Evolutionary conservation across 2,113 vertebrate species (phyloP).

Genomic region (Abramis brama): DNA sequence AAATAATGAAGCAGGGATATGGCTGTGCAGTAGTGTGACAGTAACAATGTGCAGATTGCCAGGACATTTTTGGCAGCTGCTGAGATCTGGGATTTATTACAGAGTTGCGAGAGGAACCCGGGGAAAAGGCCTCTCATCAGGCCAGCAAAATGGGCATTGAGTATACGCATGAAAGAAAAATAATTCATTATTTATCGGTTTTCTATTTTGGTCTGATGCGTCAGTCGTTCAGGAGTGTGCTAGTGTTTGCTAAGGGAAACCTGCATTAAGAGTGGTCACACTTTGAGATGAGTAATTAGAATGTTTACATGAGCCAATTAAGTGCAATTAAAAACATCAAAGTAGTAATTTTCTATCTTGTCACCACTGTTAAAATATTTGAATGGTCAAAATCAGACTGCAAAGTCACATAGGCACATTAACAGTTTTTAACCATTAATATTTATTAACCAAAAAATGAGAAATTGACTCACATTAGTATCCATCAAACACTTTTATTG

Average conservation of each 20-base stretch:
- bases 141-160: background rate
- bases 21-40: slow-evolving; percentile 43
- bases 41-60: slow-evolving; percentile 56
- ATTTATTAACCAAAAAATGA: background rate
- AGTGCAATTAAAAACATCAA: slow-evolving; percentile 41
- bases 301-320: slow-evolving; percentile 31
- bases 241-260: background rate
- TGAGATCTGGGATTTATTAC: slow-evolving; percentile 49
- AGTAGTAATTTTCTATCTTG: slow-evolving; percentile 20
- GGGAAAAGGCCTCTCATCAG: background rate
- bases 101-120: background rate
- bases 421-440: background rate
- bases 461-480: background rate
- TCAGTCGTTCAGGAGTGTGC: background rate
- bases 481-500: slow-evolving; percentile 4
- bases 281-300: slow-evolving; percentile 32
- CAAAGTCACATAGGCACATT: background rate
- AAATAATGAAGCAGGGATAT: slow-evolving; percentile 48
- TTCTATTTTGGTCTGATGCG: slow-evolving; percentile 20
- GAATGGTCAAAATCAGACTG: background rate
- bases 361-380: background rate
- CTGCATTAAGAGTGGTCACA: background rate
- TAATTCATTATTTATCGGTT: background rate
- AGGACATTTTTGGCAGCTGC: slow-evolving; percentile 38
- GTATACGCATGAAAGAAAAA: background rate